Conservation (phyloP, 2,797 vertebrate species). For the Adelosebastes latens region DNA sequence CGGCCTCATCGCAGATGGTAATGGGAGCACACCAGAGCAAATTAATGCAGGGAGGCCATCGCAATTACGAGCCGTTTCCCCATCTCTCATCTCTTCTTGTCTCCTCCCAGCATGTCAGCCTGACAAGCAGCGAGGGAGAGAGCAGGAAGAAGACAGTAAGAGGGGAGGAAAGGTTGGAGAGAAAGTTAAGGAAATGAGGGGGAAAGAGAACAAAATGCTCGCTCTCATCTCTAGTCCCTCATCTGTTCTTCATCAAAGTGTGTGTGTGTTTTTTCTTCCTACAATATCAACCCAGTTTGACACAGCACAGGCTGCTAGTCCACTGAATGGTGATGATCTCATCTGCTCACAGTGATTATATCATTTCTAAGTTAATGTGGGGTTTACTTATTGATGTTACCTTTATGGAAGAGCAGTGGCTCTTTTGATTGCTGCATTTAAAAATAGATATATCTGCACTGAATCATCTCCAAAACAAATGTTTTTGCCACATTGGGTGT, state of each 20-base stretch:
- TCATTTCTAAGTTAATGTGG: constrained; percentile 3
- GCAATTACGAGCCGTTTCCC: constrained; percentile 37
- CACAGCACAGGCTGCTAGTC: background rate
- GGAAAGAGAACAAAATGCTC: constrained; percentile 23
- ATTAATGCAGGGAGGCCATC: constrained; percentile 53
- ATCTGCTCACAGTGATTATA: constrained; percentile 23
- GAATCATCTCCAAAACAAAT: constrained; percentile 1
- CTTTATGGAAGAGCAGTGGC: constrained; percentile 1
- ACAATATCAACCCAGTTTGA: background rate
- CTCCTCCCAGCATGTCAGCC: constrained; percentile 43
- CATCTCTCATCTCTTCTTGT: constrained; percentile 39
- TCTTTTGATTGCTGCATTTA: background rate
- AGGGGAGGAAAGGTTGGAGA: background rate
- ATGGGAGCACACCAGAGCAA: constrained; percentile 60
- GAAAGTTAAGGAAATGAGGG: constrained; percentile 24
- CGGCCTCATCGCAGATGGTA: constrained; percentile 62
- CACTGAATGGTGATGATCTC: background rate
- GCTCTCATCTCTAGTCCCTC: constrained; percentile 27
- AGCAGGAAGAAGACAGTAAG: background rate
- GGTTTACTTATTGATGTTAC: constrained; percentile 28
- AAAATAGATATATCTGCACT: background rate
- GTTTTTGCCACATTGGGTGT: background rate
- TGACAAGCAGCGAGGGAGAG: constrained; percentile 17
- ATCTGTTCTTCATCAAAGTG: constrained; percentile 1
- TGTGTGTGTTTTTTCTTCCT: background rate